phyloP scores from a whole-genome alignment of 2,888 invertebrate species.

The Trissoscelio sp. region DNA sequence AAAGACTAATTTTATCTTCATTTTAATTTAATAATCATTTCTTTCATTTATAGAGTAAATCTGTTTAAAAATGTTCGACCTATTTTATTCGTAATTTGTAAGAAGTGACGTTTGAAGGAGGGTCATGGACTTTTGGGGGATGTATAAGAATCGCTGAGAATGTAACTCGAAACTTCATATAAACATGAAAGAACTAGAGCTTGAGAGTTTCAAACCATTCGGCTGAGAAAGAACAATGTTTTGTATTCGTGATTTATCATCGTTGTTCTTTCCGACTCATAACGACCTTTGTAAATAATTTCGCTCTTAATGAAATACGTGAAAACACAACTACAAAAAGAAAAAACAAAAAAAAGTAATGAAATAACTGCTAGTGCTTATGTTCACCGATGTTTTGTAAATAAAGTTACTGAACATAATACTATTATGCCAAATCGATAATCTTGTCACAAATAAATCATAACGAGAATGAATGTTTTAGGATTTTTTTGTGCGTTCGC shows the following conservation, averaged over 20 bases:
- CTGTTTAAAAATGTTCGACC: constrained; percentile 27
- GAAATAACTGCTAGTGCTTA: constrained; percentile 64
- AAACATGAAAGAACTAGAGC: constrained; percentile 30
- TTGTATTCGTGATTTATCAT: constrained; percentile 55
- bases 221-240: constrained; percentile 50
- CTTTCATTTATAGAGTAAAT: neutral
- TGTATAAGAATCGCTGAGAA: constrained; percentile 26
- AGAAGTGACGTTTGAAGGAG: constrained; percentile 34
- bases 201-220: constrained; percentile 39
- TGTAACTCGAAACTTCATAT: constrained; percentile 36
- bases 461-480: constrained; percentile 54
- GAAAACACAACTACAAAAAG: constrained; percentile 29
- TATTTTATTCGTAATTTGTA: constrained; percentile 17
- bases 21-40: too few relatives aligned
- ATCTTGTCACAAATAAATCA: constrained; percentile 69
- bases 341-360: constrained; percentile 37
- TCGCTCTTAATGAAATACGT: constrained; percentile 46
- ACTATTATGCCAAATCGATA: constrained; percentile 66
- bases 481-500: neutral
- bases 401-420: constrained; percentile 69
- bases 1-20: too few relatives aligned
- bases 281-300: constrained; percentile 64
- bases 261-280: constrained; percentile 57
- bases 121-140: constrained; percentile 17
- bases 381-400: constrained; percentile 68